Evolutionary conservation across 2,113 vertebrate species (phyloP).

Genomic region (Sialia sialis): DNA sequence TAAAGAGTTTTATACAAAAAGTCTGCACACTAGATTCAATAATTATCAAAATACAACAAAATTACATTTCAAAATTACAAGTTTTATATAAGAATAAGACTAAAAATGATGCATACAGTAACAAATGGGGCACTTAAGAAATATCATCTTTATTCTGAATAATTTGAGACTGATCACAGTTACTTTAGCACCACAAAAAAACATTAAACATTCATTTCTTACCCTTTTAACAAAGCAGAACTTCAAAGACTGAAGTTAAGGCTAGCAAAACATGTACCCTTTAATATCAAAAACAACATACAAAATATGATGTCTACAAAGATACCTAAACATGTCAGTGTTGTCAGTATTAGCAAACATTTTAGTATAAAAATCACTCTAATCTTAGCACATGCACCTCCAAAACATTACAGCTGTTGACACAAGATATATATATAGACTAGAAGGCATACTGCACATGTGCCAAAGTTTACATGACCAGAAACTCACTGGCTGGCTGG

Average conservation of each 20-base stretch:
- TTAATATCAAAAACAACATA: constrained; percentile 32
- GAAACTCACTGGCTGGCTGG: neutral
- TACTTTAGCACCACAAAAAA: constrained; percentile 35
- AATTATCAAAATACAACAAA: neutral
- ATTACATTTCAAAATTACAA: neutral
- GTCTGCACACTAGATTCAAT: neutral
- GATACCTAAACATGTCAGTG: neutral
- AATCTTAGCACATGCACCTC: neutral
- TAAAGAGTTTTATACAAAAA: neutral
- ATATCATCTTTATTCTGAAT: constrained; percentile 30
- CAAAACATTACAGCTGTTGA: neutral
- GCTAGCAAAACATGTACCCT: neutral
- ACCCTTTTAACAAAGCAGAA: neutral
- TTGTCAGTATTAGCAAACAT: neutral
- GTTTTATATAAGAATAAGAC: neutral
- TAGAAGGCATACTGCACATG: neutral
- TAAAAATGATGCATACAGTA: neutral
- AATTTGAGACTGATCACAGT: constrained; percentile 24
- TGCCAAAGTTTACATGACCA: neutral
- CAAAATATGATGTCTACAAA: constrained; percentile 23
- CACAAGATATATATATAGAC: neutral
- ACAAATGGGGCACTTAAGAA: neutral
- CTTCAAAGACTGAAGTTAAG: constrained; percentile 23
- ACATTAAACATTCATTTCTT: constrained; percentile 7
- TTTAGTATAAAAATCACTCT: constrained; percentile 5